Evolutionary conservation across 2,797 vertebrate species (phyloP).

Genomic region (Tapirus indicus): DNA sequence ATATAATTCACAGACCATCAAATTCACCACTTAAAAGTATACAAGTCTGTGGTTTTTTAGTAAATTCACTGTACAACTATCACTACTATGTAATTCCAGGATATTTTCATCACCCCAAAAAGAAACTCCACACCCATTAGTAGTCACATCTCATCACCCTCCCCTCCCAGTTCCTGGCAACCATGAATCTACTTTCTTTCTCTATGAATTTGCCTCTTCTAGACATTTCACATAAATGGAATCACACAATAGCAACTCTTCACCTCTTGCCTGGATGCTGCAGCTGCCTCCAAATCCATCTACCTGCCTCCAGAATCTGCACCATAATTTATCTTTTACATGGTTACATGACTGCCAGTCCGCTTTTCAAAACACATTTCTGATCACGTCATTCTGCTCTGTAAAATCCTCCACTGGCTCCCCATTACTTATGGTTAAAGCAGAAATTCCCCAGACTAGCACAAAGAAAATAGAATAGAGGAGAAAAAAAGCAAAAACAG

Average conservation of each 20-base stretch:
- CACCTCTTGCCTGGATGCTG: neutral
- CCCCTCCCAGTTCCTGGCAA: neutral
- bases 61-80: neutral
- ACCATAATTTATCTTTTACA: neutral
- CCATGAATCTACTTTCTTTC: neutral
- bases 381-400: neutral
- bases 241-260: neutral
- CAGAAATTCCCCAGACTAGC: neutral
- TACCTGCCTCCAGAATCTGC: neutral
- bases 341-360: neutral
- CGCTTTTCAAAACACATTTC: neutral
- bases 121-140: neutral
- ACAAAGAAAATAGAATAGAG: neutral
- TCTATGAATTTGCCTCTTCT: neutral
- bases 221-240: neutral
- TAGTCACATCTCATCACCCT: neutral
- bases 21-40: conserved; percentile 24
- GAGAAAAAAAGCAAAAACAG: neutral
- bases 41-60: neutral
- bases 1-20: neutral
- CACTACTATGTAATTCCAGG: neutral
- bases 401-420: neutral
- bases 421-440: neutral
- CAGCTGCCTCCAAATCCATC: conserved; percentile 21
- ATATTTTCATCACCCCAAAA: neutral